Percentiles rank a stretch among this genome's conserved stretches.
Evolutionary conservation across 2,797 vertebrate species (phyloP).

Genomic region (Crocidura indochinensis): DNA sequence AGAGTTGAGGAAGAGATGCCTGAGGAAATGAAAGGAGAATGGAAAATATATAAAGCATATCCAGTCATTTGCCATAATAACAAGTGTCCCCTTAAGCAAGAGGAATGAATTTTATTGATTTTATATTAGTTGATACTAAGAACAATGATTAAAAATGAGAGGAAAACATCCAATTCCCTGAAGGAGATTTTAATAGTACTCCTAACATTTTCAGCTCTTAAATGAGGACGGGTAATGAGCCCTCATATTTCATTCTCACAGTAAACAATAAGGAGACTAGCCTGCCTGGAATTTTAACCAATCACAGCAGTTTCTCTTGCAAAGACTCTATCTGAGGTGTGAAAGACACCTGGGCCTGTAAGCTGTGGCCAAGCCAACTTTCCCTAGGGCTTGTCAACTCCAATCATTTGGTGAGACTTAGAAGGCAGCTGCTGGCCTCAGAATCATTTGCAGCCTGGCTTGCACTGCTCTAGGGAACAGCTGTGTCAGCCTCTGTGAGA

Average conservation of each 20-base stretch:
- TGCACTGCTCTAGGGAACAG: background rate
- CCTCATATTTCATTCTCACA: conserved; percentile 66
- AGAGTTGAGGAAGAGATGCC: background rate
- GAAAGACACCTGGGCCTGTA: conserved; percentile 3
- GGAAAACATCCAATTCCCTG: conserved; percentile 56
- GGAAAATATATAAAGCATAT: conserved; percentile 13
- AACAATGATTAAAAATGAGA: conserved; percentile 82
- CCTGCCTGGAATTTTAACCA: conserved; percentile 17
- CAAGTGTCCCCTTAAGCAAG: conserved; percentile 72
- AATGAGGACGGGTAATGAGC: conserved; percentile 70
- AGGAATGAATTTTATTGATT: conserved; percentile 77
- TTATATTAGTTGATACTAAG: conserved; percentile 75
- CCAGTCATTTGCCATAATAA: conserved; percentile 69
- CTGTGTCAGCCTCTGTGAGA: background rate
- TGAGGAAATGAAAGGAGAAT: conserved; percentile 16
- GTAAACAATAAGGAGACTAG: conserved; percentile 48
- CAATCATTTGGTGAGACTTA: conserved; percentile 3
- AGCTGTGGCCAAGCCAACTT: background rate
- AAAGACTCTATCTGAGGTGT: background rate
- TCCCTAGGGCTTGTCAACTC: background rate
- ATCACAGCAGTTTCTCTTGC: conserved; percentile 30
- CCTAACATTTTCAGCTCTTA: conserved; percentile 62
- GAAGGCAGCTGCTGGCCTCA: background rate
- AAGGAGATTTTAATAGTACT: conserved; percentile 73
- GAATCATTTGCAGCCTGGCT: background rate